These are phyloP conservation scores for Eilema caniola DNA, from an alignment of 2,888 invertebrate species.

Conservation along the genomic window DNA sequence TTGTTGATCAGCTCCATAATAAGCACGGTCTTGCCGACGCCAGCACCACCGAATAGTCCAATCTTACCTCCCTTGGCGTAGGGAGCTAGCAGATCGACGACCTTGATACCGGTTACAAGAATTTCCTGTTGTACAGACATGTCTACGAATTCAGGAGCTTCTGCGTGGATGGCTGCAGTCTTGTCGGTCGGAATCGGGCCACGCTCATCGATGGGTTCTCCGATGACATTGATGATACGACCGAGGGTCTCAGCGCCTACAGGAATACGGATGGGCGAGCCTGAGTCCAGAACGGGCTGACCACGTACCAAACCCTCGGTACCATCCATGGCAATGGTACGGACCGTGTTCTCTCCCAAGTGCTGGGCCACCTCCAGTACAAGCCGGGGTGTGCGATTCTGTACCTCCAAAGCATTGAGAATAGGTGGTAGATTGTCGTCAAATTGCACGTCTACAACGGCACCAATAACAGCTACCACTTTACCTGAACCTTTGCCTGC, in stretches of 20 bases:
- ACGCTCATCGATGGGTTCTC: slow-evolving; percentile 94
- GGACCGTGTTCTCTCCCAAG: slow-evolving; percentile 95
- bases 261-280: slow-evolving; percentile 95
- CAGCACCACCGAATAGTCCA: slow-evolving; percentile 97
- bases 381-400: slow-evolving; percentile 92
- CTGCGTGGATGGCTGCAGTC: slow-evolving; percentile 93
- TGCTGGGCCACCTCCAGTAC: slow-evolving; percentile 96
- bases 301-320: slow-evolving; percentile 97
- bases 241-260: slow-evolving; percentile 96
- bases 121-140: slow-evolving; percentile 97
- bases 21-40: slow-evolving; percentile 97
- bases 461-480: slow-evolving; percentile 98
- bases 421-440: slow-evolving; percentile 96
- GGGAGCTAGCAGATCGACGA: slow-evolving; percentile 96
- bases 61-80: slow-evolving; percentile 98
- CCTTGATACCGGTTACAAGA: slow-evolving; percentile 97
- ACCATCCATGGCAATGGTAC: slow-evolving; percentile 97
- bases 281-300: slow-evolving; percentile 92
- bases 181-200: slow-evolving; percentile 94
- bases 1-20: slow-evolving; percentile 99
- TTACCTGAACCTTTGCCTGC: slow-evolving; percentile 84
- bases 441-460: slow-evolving; percentile 99
- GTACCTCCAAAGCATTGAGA: slow-evolving; percentile 97
- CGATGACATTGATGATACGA: slow-evolving; percentile 97
- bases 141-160: slow-evolving; percentile 96